Conservation (phyloP, 1,140 invertebrate species). For the Metaphire vulgaris region DNA sequence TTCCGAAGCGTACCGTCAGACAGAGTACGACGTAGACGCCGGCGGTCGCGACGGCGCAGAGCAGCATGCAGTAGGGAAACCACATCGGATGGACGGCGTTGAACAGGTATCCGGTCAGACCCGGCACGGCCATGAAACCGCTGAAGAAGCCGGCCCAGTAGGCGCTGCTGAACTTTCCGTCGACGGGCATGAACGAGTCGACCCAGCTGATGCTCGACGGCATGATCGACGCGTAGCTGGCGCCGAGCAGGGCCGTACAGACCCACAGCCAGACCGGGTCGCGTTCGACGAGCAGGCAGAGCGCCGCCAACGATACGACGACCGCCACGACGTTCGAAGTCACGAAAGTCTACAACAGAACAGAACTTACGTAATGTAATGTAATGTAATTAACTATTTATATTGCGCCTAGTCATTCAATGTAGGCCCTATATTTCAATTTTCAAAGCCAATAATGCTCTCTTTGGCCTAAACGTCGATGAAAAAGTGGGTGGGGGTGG, state of each 20-base stretch:
- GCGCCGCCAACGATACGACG: background rate
- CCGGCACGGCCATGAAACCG: slow-evolving; percentile 5
- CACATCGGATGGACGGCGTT: background rate
- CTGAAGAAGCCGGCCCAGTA: slow-evolving; percentile 7
- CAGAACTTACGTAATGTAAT: background rate
- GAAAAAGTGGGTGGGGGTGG: too few relatives aligned
- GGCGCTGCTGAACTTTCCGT: slow-evolving; percentile 9
- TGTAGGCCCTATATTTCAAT: too few relatives aligned
- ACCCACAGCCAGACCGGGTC: background rate
- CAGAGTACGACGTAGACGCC: background rate
- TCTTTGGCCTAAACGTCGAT: too few relatives aligned
- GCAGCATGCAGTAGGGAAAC: slow-evolving; percentile 11
- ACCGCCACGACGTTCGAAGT: background rate
- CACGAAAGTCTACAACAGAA: background rate
- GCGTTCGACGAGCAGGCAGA: slow-evolving; percentile 4
- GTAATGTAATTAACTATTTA: too few relatives aligned
- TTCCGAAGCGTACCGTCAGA: background rate
- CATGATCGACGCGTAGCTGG: slow-evolving; percentile 13
- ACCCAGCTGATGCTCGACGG: slow-evolving; percentile 7
- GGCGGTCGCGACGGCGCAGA: background rate
- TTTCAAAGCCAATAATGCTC: too few relatives aligned
- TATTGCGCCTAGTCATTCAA: too few relatives aligned
- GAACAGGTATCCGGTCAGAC: slow-evolving; percentile 6
- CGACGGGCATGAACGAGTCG: slow-evolving; percentile 3
- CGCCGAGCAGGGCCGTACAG: slow-evolving; percentile 5